Base-by-base conservation (phyloP, 2,113 vertebrate species). In the Noturus placidus region DNA sequence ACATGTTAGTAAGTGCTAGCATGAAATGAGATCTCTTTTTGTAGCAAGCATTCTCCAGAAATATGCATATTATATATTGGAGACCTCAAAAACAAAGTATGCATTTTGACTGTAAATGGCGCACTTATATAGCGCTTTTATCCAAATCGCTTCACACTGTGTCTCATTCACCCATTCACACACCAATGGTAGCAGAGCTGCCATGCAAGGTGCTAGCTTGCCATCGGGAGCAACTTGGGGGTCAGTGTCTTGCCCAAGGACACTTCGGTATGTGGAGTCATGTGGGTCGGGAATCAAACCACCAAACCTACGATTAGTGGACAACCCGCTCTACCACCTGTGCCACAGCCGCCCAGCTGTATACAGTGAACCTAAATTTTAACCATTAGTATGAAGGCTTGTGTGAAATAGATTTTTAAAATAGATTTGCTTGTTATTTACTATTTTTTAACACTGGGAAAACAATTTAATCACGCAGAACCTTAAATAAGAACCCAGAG, bases 1-100 rank as follows among this genome's bases (percentile, higher is more conserved):
- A 79, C 72, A 63, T 46, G 59, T 59, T 63, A 61, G 50, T n/a
- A 63, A 54, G 17, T 83, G 63, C 52, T 57, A 50, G 82, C 54
- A 65, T 69, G 25, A 30, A 81, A 57, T 13, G 52, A 78, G 33
- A 50, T 82, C 17, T 20, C 35, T 87, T 86, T 33, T 35, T 65
- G 82, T 56, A 57, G 80, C 42, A 88, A 33, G 42, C 25, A 15
- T 74, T 33, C 52, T 57, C 65, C 33, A 25, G 35, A 50, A 85
- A n/a, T 56, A 57, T 61, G 27, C 19, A 50, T 10, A 61, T 78
- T 59, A 85, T 70, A 70, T 70, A 70, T 1, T 42, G 17, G 35
- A 74, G 9, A 42, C 17, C 15, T 35, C 65, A 70, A 70, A 9
- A 72, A 8, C 33, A 72, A 38, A 38, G 35, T 69, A 22, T 22